phyloP scores from a whole-genome alignment of 2,113 vertebrate species.

The Albula glossodonta region DNA sequence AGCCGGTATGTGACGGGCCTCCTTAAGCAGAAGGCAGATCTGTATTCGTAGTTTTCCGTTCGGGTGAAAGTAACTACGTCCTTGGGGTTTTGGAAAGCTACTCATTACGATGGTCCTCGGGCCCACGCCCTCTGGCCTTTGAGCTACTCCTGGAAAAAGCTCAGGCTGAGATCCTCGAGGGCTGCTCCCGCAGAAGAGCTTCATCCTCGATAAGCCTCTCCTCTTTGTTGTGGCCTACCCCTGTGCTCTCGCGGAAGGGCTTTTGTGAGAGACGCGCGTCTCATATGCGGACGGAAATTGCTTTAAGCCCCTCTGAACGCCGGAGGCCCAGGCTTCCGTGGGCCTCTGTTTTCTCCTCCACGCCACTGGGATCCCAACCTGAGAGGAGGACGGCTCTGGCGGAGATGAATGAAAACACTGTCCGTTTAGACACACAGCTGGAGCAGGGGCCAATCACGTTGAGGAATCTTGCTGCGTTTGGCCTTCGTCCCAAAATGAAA shows the following conservation, averaged over 20 bases:
- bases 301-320: too few relatives aligned
- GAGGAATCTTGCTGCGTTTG: too few relatives aligned
- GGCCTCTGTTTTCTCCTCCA: too few relatives aligned
- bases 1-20: not conserved
- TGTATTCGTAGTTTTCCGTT: not conserved
- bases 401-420: constrained; percentile 22
- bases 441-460: not conserved
- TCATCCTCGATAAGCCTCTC: not conserved
- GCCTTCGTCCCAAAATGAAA: too few relatives aligned
- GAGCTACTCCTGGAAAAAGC: not conserved
- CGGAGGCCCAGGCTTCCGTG: too few relatives aligned
- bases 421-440: constrained; percentile 25
- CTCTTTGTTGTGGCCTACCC: not conserved
- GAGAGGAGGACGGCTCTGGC: constrained; percentile 15
- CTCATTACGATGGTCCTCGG: not conserved
- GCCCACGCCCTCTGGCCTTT: not conserved
- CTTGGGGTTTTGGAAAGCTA: not conserved
- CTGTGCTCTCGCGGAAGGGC: not conserved
- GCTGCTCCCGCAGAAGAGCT: not conserved
- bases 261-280: not conserved
- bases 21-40: not conserved
- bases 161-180: not conserved
- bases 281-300: too few relatives aligned
- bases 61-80: not conserved
- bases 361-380: not conserved